Evolutionary conservation across 2,888 invertebrate species (phyloP), one percentile per base, ranked within the genome.

Genomic region (Tanypteryx hageni): DNA sequence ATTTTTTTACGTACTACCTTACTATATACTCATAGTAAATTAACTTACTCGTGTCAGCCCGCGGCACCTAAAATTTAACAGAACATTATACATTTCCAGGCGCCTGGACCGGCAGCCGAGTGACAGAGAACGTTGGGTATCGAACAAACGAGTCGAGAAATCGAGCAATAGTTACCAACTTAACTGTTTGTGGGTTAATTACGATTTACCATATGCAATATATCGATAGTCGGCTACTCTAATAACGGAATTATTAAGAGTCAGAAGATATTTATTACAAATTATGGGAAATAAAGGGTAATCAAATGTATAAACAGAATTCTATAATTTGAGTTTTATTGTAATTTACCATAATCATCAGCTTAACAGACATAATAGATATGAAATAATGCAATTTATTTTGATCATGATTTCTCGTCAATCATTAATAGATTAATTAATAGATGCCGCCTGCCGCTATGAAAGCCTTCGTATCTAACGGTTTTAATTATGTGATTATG

Each of bases 11-110:
- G 44, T 44, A 44, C 44, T 44, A 44, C 27, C 76, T 27, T 76
- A 22, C 27, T 18, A 9, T 4, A 76, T 76, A 76, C 22, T 13
- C 11, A 76, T 10, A 14, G 10, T 27, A 76, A 76, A 27, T 94
- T 94, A 94, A 94, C 94, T 93, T 94, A 95, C 94, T 94, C 94
- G 94, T 94, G 94, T 94, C 92, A 95, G 93, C 94, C 94, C 94
- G 94, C 94, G 94, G 94, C 94, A 95, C 94, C 95, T 94, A 94
- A 95, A 95, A 95, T 95, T 95, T 94, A 95, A 94, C 94, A 95
- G 95, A 94, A 95, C 94, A 94, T 95, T 95, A 93, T 95, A 94
- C 95, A 95, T 95, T 94, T 94, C 92, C 91, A 94, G 93, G 94
- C 94, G 94, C 94, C 94, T 94, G 94, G 94, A 94, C 93, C 93